Conservation (phyloP, 2,797 vertebrate genomes). For the Arremon aurantiirostris region DNA sequence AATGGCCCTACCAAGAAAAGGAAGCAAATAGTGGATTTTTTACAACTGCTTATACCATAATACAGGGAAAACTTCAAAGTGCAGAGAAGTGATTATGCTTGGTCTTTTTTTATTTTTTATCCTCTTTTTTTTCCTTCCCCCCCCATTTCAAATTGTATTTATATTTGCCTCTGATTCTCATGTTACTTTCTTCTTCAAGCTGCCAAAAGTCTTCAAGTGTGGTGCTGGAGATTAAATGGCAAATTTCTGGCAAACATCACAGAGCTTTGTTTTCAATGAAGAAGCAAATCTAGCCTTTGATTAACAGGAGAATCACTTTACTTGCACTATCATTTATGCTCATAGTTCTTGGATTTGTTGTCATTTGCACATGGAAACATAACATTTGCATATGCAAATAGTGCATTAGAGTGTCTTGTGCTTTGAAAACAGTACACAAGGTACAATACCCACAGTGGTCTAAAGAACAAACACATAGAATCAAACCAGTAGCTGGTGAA, state of each 20-base stretch:
- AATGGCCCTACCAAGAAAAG: not conserved
- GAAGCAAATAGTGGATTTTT: not conserved
- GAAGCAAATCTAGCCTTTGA: not conserved
- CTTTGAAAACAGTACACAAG: not conserved
- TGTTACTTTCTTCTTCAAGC: not conserved
- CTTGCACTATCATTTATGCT: not conserved
- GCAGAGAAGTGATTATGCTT: not conserved
- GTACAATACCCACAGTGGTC: not conserved
- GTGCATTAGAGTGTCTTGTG: not conserved
- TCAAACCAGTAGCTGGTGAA: not conserved
- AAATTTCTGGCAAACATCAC: constrained; percentile 18
- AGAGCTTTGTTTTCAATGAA: not conserved
- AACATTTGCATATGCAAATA: constrained; percentile 6
- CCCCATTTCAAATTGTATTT: not conserved
- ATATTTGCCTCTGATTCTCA: constrained; percentile 5
- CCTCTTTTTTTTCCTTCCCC: fast-evolving
- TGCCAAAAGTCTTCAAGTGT: not conserved
- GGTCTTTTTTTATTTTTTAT: not conserved
- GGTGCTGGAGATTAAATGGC: not conserved
- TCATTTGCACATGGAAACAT: not conserved
- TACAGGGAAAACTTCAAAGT: not conserved
- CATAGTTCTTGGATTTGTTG: constrained; percentile 8
- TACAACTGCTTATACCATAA: not conserved
- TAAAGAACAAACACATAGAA: not conserved
- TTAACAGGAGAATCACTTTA: not conserved